Evolutionary conservation across 2,113 vertebrate genomes (phyloP).

Genomic region (Apistogramma diplotaenia): DNA sequence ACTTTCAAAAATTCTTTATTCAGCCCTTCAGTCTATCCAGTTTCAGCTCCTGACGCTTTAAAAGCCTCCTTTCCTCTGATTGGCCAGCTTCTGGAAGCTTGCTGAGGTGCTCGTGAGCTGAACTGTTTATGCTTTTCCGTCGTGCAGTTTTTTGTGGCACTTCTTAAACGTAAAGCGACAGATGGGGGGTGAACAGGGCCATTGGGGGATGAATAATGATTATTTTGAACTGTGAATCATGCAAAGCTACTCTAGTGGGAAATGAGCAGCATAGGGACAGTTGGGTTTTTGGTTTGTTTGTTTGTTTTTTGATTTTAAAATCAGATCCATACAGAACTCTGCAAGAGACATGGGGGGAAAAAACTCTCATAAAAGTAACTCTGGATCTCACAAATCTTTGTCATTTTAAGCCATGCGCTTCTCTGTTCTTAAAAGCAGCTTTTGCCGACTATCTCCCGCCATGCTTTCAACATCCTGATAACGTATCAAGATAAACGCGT

Average conservation of each 20-base stretch:
- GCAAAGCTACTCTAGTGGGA: neutral
- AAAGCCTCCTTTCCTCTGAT: neutral
- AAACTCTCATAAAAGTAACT: no score
- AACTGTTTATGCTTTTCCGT: no score
- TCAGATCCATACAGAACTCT: no score
- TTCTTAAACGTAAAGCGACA: neutral
- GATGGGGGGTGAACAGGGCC: neutral
- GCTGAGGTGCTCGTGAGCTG: neutral
- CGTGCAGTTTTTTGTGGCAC: neutral
- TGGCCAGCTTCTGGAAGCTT: neutral
- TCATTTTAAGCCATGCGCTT: no score
- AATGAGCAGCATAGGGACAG: neutral
- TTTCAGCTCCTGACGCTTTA: neutral
- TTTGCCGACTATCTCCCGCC: no score
- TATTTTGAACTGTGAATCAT: neutral
- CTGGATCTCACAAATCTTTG: no score
- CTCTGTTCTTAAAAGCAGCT: no score
- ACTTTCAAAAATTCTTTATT: no score
- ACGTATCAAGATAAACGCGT: no score
- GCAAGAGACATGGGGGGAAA: no score
- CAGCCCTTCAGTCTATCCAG: neutral
- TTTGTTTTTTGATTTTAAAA: neutral
- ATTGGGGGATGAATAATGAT: neutral
- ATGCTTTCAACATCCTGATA: no score
- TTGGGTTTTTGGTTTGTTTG: neutral